Evolutionary conservation across 2,888 invertebrate species (phyloP), one percentile per base, ranked within the genome.

Genomic region (Campoplex nolae): DNA sequence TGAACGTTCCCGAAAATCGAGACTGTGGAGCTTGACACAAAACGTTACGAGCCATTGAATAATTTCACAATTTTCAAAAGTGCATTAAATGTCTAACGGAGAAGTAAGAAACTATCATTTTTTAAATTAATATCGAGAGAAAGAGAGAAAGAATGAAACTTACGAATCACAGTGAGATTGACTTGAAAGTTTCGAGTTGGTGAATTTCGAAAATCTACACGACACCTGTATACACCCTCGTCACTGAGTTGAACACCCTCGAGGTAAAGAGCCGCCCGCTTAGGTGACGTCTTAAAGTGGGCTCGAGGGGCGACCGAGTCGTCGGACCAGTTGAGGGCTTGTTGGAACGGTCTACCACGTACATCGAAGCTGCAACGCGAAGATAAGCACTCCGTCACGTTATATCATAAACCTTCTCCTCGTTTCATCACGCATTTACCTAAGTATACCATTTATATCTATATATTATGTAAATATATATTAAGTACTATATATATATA

Each of bases 111-210:
- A 23, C 23, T 23, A 23, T 23, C n/a, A n/a, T n/a, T n/a, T n/a
- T n/a, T n/a, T n/a, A n/a, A 23, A 23, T 23, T 23, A 23, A 23
- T 23, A 23, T 0, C 0, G 0, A 23, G 38, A 38, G 38, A 23
- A 23, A 23, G 0, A 23, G 38, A 38, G 38, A 38, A 38, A 38
- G 38, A 38, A 38, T 13, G 16, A 8, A 62, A 88, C 94, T 95
- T 93, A 96, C 96, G 95, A 90, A 95, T 95, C 84, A 96, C 95
- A 77, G 95, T 95, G 88, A 96, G 95, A 92, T 95, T 95, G 90
- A 95, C 95, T 93, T 95, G 95, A 90, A 95, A 95, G 92, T 95
- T 96, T 89, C 95, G 94, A 73, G 96, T 96, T 11, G 95, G 95
- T 23, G 95, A 95, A 89, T 95, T 95, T 87, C 94, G 94, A 92